Base-by-base conservation (phyloP, 2,888 invertebrate species). In the Allacma fusca region DNA sequence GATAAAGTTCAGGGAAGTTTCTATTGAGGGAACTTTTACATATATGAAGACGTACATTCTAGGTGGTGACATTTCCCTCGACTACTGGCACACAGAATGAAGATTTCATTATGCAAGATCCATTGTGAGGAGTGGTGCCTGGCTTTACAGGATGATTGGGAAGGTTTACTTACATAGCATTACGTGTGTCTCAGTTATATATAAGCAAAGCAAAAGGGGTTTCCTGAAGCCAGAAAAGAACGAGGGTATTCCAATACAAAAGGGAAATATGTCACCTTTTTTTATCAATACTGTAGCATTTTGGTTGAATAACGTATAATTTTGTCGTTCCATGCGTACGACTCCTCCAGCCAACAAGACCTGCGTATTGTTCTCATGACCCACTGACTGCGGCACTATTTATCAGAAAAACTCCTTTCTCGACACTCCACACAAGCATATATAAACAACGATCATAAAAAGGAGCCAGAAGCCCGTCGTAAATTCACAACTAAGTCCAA, bases 361-460 rank as follows among this genome's bases (percentile, higher is more conserved):
- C 23, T 62, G 62, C 62, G 62, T 62, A 62, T 62, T 62, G 26
- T 62, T 62, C 62, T 23, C 62, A 62, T 62, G 62, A 62, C 62
- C 62, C 62, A 62, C 24, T 62, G 62, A 62, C 62, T 62, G 62
- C 62, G n/a, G 62, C 23, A 26, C 62, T 62, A 62, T 62, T 62
- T 62, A 62, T 26, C 24, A 24, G 62, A 62, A 50, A 12, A 50
- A 50, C 50, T 50, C 50, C n/a, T 50, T 50, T n/a, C n/a, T 16
- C 50, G 19, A 50, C 1, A 9, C 50, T 9, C 19, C 50, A 50
- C 2, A 50, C 50, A 50, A 40, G 5, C 50, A 50, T 50, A 50
- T 9, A 50, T 9, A 50, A 34, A 34, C 34, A 34, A 34, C 34
- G 9, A 34, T 34, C 4, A 34, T 34, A 34, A 34, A 34, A 34